Percentiles rank a stretch among this genome's conserved stretches.
These are phyloP conservation scores for Blastobasis lacticolella DNA, from an alignment of 2,888 invertebrate genomes.

Conservation along the genomic window DNA sequence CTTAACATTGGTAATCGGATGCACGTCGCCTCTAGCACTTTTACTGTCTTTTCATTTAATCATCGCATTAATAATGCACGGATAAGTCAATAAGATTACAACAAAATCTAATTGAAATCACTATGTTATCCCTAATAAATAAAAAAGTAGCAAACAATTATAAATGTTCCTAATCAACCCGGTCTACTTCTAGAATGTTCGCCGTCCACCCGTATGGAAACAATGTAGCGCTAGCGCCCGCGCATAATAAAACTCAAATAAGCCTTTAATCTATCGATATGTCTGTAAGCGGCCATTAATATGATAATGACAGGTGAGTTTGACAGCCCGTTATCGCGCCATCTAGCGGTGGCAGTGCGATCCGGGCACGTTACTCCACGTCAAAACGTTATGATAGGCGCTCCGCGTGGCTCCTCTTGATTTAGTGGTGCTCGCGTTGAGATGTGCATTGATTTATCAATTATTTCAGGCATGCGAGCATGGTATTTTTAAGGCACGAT, in stretches of 20 bases:
- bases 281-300: slow-evolving; percentile 54
- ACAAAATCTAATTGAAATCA: too few relatives aligned
- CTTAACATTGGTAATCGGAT: too few relatives aligned
- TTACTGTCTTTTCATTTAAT: too few relatives aligned
- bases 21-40: too few relatives aligned
- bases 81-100: too few relatives aligned
- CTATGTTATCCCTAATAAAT: too few relatives aligned
- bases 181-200: slow-evolving; percentile 1
- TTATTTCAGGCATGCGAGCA: slow-evolving; percentile 61
- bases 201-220: too few relatives aligned
- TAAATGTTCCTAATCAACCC: neutral
- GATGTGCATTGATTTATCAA: slow-evolving; percentile 72
- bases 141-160: too few relatives aligned
- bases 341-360: slow-evolving; percentile 67
- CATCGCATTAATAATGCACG: too few relatives aligned
- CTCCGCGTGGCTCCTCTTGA: slow-evolving; percentile 51
- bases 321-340: slow-evolving; percentile 69
- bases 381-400: slow-evolving; percentile 67
- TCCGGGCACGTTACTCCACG: slow-evolving; percentile 60
- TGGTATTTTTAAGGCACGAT: slow-evolving; percentile 66
- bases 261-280: slow-evolving; percentile 53
- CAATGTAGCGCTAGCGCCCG: too few relatives aligned
- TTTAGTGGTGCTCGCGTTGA: slow-evolving; percentile 62
- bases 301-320: slow-evolving; percentile 67
- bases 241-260: slow-evolving; percentile 46